Evolutionary conservation across 1,140 invertebrate genomes (phyloP).

Genomic region (Lordiphosa clarofinis): DNA sequence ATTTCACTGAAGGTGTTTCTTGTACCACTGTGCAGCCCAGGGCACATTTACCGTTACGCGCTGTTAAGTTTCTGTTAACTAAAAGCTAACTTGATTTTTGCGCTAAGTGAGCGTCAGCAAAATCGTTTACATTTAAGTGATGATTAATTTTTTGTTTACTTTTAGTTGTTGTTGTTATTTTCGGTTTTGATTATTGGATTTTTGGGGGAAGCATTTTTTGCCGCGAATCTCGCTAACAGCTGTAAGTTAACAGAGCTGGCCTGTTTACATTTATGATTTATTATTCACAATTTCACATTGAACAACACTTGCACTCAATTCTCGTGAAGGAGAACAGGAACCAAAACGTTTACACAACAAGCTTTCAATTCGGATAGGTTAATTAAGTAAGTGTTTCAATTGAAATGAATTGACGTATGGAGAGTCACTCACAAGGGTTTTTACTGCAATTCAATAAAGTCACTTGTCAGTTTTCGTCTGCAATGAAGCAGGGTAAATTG

Average conservation of each 20-base stretch:
- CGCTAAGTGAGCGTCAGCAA: constrained; percentile 8
- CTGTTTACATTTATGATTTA: constrained; percentile 30
- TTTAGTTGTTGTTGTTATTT: no score
- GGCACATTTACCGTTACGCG: constrained; percentile 3
- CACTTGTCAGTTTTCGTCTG: no score
- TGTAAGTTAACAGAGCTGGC: constrained; percentile 23
- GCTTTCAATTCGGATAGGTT: no score
- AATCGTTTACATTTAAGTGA: constrained; percentile 1
- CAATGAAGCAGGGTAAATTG: no score
- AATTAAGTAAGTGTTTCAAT: no score
- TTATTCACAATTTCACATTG: constrained; percentile 40
- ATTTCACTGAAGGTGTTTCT: no score
- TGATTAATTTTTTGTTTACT: no score
- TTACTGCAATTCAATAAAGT: no score
- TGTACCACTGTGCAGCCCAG: not conserved
- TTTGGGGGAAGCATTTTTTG: no score
- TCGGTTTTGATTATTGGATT: no score
- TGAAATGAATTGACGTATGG: no score
- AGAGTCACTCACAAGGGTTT: no score
- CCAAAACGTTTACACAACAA: constrained; percentile 18
- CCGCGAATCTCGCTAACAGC: not conserved
- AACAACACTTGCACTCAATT: constrained; percentile 43
- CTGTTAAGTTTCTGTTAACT: constrained; percentile 15
- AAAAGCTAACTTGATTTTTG: not conserved
- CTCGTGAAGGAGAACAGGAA: constrained; percentile 69